These are phyloP conservation scores for Neopelma chrysocephalum DNA, from an alignment of 2,797 vertebrate species.

Conservation along the genomic window DNA sequence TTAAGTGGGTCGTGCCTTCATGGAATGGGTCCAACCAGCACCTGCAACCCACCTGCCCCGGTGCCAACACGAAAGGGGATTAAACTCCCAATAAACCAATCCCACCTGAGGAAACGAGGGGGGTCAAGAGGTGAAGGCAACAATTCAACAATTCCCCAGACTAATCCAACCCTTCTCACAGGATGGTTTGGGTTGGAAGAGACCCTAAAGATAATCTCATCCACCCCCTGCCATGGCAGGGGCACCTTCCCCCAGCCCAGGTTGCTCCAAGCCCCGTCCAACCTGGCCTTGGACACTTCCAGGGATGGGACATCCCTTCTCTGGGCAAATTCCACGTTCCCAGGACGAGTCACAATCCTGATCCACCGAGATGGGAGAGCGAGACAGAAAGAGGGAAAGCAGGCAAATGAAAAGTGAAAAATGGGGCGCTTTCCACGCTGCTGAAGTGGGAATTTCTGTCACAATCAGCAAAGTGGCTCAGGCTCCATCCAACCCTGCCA, in stretches of 20 bases:
- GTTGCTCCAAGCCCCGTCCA: neutral
- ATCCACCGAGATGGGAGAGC: neutral
- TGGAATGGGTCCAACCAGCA: neutral
- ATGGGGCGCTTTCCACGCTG: accelerated
- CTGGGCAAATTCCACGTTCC: neutral
- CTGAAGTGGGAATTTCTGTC: neutral
- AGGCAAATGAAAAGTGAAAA: neutral
- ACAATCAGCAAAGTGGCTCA: neutral
- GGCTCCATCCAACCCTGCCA: neutral
- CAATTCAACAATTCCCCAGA: neutral
- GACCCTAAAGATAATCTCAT: neutral
- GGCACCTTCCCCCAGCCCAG: neutral
- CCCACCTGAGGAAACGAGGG: neutral
- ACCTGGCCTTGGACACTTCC: neutral
- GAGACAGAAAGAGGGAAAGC: neutral
- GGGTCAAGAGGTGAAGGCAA: neutral
- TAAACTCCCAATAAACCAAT: neutral
- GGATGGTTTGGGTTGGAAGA: neutral
- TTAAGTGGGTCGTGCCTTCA: neutral
- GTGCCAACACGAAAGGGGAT: neutral
- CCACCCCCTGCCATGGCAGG: neutral
- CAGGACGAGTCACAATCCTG: neutral
- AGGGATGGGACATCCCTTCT: neutral
- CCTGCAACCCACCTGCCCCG: neutral
- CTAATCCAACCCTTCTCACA: neutral